A percentile compares a stretch with the other conserved stretches of the same genome.
These are phyloP conservation scores for Malurus leucopterus DNA, from an alignment of 2,797 vertebrate genomes.

Conservation along the genomic window DNA sequence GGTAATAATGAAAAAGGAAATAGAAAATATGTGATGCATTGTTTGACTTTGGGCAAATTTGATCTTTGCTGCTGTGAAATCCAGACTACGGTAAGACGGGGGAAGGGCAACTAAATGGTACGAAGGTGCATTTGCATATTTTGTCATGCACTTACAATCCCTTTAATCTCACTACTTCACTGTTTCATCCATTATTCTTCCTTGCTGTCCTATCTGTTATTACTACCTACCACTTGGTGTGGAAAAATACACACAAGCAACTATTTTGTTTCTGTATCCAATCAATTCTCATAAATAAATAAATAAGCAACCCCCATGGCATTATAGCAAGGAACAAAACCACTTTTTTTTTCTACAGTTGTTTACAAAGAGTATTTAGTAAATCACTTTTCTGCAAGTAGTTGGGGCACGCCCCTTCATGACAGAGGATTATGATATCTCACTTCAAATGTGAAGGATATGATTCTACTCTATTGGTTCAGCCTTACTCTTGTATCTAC, in stretches of 20 bases:
- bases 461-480: not conserved
- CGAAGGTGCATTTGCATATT: not conserved
- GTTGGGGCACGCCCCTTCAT: not conserved
- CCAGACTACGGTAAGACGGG: not conserved
- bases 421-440: not conserved
- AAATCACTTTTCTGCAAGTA: not conserved
- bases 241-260: not conserved
- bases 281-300: not conserved
- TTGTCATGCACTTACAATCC: not conserved
- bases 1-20: not conserved
- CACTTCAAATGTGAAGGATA: not conserved
- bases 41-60: not conserved
- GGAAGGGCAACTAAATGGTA: not conserved
- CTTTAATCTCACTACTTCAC: not conserved
- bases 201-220: not conserved
- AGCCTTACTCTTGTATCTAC: not conserved
- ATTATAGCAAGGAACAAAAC: not conserved
- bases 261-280: not conserved
- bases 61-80: not conserved
- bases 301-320: rapidly evolving
- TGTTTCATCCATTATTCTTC: not conserved
- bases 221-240: not conserved
- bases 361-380: not conserved
- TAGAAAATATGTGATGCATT: not conserved
- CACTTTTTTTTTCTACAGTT: not conserved